Evolutionary conservation across 2,113 vertebrate genomes (phyloP).

Genomic region (Actenoides hombroni): DNA sequence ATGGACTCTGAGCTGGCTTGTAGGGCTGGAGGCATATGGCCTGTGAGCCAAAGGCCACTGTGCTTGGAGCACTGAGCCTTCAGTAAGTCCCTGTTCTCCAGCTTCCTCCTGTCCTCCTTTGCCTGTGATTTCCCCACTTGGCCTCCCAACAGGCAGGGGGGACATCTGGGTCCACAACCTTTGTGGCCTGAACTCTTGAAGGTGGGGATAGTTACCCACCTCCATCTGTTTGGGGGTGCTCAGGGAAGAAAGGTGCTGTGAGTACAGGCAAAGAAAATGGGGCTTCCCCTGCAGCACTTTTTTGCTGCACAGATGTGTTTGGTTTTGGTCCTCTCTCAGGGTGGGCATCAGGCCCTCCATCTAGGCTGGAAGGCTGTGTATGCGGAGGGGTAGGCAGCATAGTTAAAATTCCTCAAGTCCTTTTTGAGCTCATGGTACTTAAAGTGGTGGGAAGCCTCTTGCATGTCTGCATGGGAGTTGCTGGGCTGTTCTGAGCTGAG

Average conservation of each 20-base stretch:
- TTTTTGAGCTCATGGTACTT: neutral
- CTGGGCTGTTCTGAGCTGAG: neutral
- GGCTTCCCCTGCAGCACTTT: fast-evolving
- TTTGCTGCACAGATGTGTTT: neutral
- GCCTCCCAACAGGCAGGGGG: neutral
- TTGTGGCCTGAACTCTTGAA: neutral
- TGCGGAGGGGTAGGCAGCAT: neutral
- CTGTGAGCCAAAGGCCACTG: fast-evolving
- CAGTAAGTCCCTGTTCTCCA: neutral
- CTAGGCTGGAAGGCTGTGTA: neutral
- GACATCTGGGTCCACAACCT: neutral
- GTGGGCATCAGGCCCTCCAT: neutral
- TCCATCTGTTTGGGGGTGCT: fast-evolving
- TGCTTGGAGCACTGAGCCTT: neutral
- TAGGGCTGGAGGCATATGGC: neutral
- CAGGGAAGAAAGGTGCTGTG: neutral
- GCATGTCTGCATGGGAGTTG: neutral
- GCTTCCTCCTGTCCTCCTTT: neutral
- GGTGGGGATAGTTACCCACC: neutral
- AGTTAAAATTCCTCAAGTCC: neutral
- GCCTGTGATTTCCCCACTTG: neutral
- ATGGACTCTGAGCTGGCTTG: neutral
- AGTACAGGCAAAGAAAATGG: neutral
- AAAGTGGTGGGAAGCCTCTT: neutral
- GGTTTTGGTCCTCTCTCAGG: neutral